Percentiles rank a stretch among this genome's conserved stretches.
These are phyloP conservation scores for Anagyrus pseudococci DNA, from an alignment of 2,888 invertebrate genomes.

Conservation along the genomic window DNA sequence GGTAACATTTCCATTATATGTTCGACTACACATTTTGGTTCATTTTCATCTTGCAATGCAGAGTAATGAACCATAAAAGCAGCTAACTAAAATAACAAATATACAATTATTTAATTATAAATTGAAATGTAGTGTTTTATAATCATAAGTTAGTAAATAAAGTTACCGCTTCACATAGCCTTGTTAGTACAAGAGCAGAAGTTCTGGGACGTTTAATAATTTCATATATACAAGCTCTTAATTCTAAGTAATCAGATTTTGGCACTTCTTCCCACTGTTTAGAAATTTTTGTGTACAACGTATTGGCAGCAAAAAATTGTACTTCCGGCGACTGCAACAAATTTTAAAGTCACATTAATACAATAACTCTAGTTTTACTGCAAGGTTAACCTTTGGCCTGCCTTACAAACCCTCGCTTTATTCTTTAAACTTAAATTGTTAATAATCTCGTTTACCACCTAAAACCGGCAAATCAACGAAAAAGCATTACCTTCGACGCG, in stretches of 20 bases:
- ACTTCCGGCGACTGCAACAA: slow-evolving; percentile 79
- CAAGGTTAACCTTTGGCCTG: too few relatives aligned
- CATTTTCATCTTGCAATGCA: slow-evolving; percentile 63
- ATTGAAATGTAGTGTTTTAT: neutral
- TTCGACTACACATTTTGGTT: slow-evolving; percentile 74
- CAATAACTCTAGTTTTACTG: too few relatives aligned
- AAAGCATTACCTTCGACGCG: slow-evolving; percentile 73
- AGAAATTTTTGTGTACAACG: slow-evolving; percentile 85
- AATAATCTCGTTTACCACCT: too few relatives aligned
- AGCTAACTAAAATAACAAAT: slow-evolving; percentile 70
- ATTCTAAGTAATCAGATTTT: slow-evolving; percentile 75
- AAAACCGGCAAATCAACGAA: too few relatives aligned
- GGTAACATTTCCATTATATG: slow-evolving; percentile 74
- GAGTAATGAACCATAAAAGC: slow-evolving; percentile 79
- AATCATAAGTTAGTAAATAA: neutral
- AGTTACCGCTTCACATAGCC: slow-evolving; percentile 87
- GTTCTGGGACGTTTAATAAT: slow-evolving; percentile 79
- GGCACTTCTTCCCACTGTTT: slow-evolving; percentile 90
- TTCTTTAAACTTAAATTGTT: too few relatives aligned
- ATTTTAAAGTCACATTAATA: too few relatives aligned
- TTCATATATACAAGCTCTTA: slow-evolving; percentile 80
- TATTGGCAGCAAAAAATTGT: slow-evolving; percentile 93
- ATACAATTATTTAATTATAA: neutral
- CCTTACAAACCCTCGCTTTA: too few relatives aligned
- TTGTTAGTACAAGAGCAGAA: slow-evolving; percentile 84